A percentile compares a stretch with the other conserved stretches of the same genome.
Evolutionary conservation across 1,140 invertebrate species (phyloP).

Genomic region (Olivierus martensii): DNA sequence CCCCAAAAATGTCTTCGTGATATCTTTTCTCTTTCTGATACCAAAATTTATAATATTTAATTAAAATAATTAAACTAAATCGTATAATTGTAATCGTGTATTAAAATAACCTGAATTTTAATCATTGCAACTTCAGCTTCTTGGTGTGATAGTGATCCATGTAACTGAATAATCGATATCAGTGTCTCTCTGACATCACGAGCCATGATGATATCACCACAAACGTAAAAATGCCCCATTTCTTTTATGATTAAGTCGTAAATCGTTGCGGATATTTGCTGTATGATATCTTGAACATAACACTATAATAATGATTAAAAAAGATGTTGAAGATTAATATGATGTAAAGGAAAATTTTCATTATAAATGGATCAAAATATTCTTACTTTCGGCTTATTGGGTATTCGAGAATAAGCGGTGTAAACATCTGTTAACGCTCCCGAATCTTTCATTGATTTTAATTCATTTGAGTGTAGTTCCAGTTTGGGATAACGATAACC

Average conservation of each 20-base stretch:
- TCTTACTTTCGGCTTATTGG: slow-evolving; percentile 61
- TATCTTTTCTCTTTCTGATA: slow-evolving; percentile 82
- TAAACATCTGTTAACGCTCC: slow-evolving; percentile 63
- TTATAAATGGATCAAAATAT: no score
- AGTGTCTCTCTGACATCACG: slow-evolving; percentile 70
- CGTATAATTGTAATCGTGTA: no score
- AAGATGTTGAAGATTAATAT: no score
- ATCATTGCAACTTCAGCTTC: no score
- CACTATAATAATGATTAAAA: slow-evolving; percentile 48
- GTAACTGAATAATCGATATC: slow-evolving; percentile 43
- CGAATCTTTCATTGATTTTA: slow-evolving; percentile 52
- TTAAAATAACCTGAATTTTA: no score
- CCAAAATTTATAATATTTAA: no score
- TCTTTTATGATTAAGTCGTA: slow-evolving; percentile 74
- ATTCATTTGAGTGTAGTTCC: slow-evolving; percentile 76
- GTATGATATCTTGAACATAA: slow-evolving; percentile 85
- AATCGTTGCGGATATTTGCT: slow-evolving; percentile 69
- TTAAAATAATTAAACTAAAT: no score
- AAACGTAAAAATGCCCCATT: slow-evolving; percentile 92
- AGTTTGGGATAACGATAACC: slow-evolving; percentile 69
- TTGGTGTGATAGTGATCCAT: slow-evolving; percentile 37
- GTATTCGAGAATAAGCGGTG: slow-evolving; percentile 72
- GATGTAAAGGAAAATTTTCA: no score
- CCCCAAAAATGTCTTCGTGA: slow-evolving; percentile 95
- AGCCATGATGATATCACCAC: slow-evolving; percentile 97